phyloP scores from a whole-genome alignment of 2,888 invertebrate species.

The Apamea monoglypha region DNA sequence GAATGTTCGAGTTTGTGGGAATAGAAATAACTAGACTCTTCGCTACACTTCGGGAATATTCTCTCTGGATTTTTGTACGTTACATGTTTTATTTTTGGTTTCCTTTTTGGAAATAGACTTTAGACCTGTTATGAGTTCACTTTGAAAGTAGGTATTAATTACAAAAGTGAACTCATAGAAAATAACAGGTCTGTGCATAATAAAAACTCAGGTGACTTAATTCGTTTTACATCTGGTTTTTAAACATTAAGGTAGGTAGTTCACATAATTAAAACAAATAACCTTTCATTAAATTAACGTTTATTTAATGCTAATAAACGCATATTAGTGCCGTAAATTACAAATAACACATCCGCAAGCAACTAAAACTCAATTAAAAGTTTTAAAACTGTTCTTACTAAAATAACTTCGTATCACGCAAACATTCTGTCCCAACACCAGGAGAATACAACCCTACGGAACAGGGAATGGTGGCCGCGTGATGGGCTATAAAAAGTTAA shows the following conservation, averaged over 20 bases:
- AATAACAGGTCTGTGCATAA: neutral
- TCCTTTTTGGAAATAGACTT: neutral
- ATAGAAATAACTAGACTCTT: slow-evolving; percentile 60
- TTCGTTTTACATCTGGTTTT: slow-evolving; percentile 9
- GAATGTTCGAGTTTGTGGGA: slow-evolving; percentile 56
- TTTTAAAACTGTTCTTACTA: slow-evolving; percentile 35
- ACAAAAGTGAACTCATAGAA: neutral
- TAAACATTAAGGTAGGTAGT: neutral
- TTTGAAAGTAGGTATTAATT: too few species aligned
- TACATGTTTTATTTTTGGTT: slow-evolving; percentile 13
- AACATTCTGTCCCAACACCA: slow-evolving; percentile 48
- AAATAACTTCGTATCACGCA: slow-evolving; percentile 50
- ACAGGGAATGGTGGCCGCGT: slow-evolving; percentile 67
- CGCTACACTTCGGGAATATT: slow-evolving; percentile 55
- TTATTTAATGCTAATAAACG: slow-evolving; percentile 34
- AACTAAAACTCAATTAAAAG: slow-evolving; percentile 47
- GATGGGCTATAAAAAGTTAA: slow-evolving; percentile 83
- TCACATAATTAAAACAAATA: slow-evolving; percentile 19
- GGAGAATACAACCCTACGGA: slow-evolving; percentile 66
- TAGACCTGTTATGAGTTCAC: neutral
- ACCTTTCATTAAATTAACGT: neutral
- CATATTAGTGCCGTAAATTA: slow-evolving; percentile 27
- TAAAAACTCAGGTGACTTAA: neutral
- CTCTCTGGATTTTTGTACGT: slow-evolving; percentile 35
- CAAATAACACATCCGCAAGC: slow-evolving; percentile 43